These are phyloP conservation scores for Eupithecia tripunctaria DNA, from an alignment of 2,888 invertebrate species.

Conservation along the genomic window DNA sequence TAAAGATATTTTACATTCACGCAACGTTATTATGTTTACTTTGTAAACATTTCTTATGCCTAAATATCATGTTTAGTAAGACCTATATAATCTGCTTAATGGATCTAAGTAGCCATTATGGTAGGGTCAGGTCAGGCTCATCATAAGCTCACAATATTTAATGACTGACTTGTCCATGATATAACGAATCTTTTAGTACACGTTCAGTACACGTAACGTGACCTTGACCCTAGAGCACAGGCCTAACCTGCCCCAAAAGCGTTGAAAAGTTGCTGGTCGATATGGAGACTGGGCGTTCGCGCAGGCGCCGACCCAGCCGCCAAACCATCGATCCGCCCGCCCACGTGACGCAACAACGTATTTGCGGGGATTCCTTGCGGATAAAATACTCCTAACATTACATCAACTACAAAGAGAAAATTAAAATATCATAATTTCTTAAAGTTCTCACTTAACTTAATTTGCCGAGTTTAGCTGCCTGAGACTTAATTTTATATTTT, in stretches of 20 bases:
- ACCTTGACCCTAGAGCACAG: conserved; percentile 84
- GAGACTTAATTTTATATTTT: neutral
- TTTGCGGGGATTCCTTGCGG: conserved; percentile 81
- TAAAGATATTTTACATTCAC: conserved; percentile 13
- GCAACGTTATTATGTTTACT: conserved; percentile 10
- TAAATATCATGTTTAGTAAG: neutral
- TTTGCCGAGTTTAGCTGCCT: neutral
- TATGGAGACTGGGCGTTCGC: conserved; percentile 71
- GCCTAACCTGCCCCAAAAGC: conserved; percentile 85
- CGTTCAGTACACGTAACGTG: conserved; percentile 64
- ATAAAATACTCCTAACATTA: conserved; percentile 57
- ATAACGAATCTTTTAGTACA: conserved; percentile 54
- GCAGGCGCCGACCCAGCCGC: conserved; percentile 70
- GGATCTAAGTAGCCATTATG: neutral
- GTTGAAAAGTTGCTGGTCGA: conserved; percentile 79
- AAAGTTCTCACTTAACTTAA: neutral
- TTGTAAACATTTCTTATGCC: neutral
- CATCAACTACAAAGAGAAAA: conserved; percentile 23
- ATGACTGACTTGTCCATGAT: conserved; percentile 42
- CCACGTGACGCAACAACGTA: conserved; percentile 83
- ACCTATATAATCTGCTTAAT: neutral
- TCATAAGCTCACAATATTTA: conserved; percentile 35
- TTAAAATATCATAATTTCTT: neutral
- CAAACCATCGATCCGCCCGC: conserved; percentile 78
- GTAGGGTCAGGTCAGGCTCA: conserved; percentile 16